Conservation (phyloP, 2,888 invertebrate species). For the Apomyelois bistriatella region DNA sequence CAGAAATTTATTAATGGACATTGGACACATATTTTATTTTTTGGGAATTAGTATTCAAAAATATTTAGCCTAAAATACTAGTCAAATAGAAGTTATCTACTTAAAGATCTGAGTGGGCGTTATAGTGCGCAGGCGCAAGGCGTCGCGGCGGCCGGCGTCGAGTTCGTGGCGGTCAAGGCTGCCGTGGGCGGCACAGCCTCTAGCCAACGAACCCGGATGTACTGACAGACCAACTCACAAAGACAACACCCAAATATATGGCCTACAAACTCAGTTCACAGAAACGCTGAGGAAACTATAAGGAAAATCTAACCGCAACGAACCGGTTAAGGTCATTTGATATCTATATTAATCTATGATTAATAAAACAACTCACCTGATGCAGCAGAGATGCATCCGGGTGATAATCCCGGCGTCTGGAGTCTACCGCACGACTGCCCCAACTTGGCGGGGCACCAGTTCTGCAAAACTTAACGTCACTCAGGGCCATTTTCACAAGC, state of each 20-base stretch:
- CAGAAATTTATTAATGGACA: background rate
- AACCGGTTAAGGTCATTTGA: background rate
- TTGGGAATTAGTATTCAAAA: background rate
- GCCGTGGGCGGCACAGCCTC: constrained; percentile 53
- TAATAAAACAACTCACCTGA: constrained; percentile 43
- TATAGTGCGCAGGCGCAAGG: constrained; percentile 1
- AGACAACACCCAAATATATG: background rate
- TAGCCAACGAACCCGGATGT: constrained; percentile 70
- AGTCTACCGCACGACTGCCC: constrained; percentile 43
- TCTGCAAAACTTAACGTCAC: constrained; percentile 13
- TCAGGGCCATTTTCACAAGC: constrained; percentile 16
- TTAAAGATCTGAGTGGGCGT: background rate
- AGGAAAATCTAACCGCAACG: constrained; percentile 2
- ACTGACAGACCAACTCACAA: constrained; percentile 19
- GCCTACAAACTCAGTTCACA: background rate
- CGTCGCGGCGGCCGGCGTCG: constrained; percentile 19
- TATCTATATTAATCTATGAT: constrained; percentile 6
- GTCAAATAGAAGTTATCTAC: too few relatives aligned
- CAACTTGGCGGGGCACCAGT: constrained; percentile 33
- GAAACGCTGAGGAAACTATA: background rate
- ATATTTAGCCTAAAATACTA: background rate
- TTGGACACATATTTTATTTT: background rate
- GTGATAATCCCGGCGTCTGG: constrained; percentile 25
- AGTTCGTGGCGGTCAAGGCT: constrained; percentile 72
- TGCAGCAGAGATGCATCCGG: constrained; percentile 33